phyloP scores from a whole-genome alignment of 2,797 vertebrate species.

The Hoplostethus mediterraneus region DNA sequence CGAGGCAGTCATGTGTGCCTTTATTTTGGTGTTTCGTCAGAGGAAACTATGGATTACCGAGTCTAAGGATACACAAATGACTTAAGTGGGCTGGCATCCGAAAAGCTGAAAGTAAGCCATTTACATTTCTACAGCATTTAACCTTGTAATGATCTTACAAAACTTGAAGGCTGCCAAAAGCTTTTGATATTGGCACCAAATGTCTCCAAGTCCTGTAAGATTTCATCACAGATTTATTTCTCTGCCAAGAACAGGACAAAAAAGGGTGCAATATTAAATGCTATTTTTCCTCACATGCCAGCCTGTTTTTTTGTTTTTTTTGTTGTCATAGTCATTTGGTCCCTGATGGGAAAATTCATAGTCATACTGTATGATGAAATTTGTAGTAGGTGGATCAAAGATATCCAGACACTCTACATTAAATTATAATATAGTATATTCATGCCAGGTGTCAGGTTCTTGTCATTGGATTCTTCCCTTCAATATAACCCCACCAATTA shows the following conservation, averaged over 20 bases:
- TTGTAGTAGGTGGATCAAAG: background rate
- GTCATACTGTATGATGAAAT: background rate
- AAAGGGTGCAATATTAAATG: background rate
- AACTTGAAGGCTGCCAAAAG: background rate
- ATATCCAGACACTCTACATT: too few relatives aligned
- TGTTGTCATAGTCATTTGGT: background rate
- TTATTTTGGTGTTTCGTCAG: constrained; percentile 65
- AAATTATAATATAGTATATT: background rate
- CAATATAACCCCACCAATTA: too few relatives aligned
- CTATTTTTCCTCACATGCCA: background rate
- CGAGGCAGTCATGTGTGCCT: constrained; percentile 54
- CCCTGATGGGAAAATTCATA: background rate
- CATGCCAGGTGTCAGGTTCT: background rate
- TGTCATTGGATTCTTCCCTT: background rate
- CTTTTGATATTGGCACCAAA: constrained; percentile 3
- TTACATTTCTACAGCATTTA: constrained; percentile 27
- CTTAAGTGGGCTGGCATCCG: constrained; percentile 50
- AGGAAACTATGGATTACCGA: constrained; percentile 62
- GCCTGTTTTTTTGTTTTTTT: background rate
- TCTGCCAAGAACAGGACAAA: background rate
- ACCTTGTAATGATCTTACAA: background rate
- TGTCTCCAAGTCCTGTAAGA: background rate
- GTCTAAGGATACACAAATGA: constrained; percentile 58
- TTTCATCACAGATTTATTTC: background rate
- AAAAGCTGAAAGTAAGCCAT: constrained; percentile 36